Evolutionary conservation across 2,113 vertebrate genomes (phyloP).

Genomic region (Lagopus muta): DNA sequence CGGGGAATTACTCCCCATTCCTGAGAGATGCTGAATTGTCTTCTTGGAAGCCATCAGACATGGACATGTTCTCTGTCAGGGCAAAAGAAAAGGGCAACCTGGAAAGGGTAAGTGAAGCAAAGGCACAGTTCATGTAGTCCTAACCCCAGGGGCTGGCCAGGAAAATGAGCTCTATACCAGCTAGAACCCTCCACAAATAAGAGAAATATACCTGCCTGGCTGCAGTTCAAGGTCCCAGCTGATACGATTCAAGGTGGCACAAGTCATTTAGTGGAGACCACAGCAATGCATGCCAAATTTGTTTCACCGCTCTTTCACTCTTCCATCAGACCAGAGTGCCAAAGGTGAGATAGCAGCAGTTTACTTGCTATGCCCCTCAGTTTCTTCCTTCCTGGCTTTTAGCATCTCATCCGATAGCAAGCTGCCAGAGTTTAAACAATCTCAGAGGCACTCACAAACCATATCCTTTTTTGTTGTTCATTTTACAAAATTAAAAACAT

Average conservation of each 20-base stretch:
- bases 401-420: conserved; percentile 63
- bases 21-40: neutral
- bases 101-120: neutral
- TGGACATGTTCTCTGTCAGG: neutral
- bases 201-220: conserved; percentile 34
- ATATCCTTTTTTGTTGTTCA: conserved; percentile 69
- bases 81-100: neutral
- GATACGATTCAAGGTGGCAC: neutral
- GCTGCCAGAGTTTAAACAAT: conserved; percentile 56
- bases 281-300: conserved; percentile 25
- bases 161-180: conserved; percentile 13
- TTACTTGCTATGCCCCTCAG: conserved; percentile 35
- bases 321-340: conserved; percentile 10
- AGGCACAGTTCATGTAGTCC: neutral
- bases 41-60: neutral
- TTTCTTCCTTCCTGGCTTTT: conserved; percentile 11
- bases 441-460: conserved; percentile 58
- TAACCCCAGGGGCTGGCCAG: neutral
- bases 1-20: neutral
- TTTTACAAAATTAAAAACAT: conserved; percentile 81
- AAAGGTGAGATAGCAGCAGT: conserved; percentile 57
- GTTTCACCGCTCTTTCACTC: conserved; percentile 33
- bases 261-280: conserved; percentile 23
- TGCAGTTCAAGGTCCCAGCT: conserved; percentile 34
- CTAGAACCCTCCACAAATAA: conserved; percentile 44